Percentiles rank a stretch among this genome's conserved stretches.
These are phyloP conservation scores for Paracentrotus lividus DNA, from an alignment of 53 echinoderm and acorn worm species.

Conservation along the genomic window DNA sequence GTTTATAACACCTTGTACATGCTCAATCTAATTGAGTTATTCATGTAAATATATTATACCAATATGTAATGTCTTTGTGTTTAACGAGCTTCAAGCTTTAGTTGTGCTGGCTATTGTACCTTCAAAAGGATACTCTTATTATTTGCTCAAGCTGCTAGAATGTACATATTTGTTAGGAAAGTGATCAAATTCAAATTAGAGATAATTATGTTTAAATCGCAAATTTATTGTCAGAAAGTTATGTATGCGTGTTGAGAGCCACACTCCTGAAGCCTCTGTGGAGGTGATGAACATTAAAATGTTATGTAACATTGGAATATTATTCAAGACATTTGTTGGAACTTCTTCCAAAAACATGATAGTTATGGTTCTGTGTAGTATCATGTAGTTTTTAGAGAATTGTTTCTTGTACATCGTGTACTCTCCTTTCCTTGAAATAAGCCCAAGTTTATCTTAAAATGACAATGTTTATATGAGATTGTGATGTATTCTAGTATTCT, in stretches of 20 bases:
- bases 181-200: neutral
- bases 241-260: neutral
- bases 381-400: neutral
- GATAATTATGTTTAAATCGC: neutral
- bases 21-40: constrained; percentile 76
- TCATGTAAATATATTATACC: constrained; percentile 51
- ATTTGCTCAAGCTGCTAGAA: neutral
- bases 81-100: constrained; percentile 71
- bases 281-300: constrained; percentile 13
- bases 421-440: neutral
- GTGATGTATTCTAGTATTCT: constrained; percentile 63
- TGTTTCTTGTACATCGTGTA: constrained; percentile 14
- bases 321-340: neutral
- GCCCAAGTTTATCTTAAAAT: neutral
- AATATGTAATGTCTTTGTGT: constrained; percentile 1
- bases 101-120: neutral
- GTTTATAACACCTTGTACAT: constrained; percentile 8
- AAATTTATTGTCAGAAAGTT: neutral
- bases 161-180: constrained; percentile 24
- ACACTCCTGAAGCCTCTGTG: neutral
- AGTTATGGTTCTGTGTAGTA: neutral
- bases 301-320: constrained; percentile 15
- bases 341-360: neutral
- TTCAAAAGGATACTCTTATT: constrained; percentile 36
- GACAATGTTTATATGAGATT: constrained; percentile 48